Base-by-base conservation (phyloP, 2,113 vertebrate species). In the Platysternon megacephalum region DNA sequence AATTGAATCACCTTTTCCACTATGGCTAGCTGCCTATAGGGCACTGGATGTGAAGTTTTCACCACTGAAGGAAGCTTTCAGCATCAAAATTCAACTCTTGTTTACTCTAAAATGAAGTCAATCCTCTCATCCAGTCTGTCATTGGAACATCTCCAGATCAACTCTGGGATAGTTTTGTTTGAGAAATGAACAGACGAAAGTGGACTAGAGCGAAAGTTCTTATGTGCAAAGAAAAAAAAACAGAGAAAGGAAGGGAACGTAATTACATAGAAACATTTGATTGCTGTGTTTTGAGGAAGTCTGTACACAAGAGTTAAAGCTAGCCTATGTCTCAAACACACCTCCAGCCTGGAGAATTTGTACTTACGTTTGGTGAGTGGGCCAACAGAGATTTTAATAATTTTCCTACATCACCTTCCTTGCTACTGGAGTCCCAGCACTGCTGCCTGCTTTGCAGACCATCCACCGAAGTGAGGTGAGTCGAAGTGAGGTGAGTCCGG, bases 41-140 rank as follows among this genome's bases (percentile, higher is more conserved):
- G 35, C 72, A 82, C 32, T 5, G 12, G 0, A 53, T 6, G 22
- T 1, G 8, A 26, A 0, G 0, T 22, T 49, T 14, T 39, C 78
- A 29, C 13, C 44, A 13, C n/a, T 21, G 13, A 68, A 52, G n/a
- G 3, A 24, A 55, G 22, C 35, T 55, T 82, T 46, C 81, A 74
- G 82, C 84, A 72, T 13, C 44, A n/a, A 21, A 42, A 52, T 17
- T 14, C 3, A 24, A 68, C 16, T 85, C 12, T 49, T 88, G 24
- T 79, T 83, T 3, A 7, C 39, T 9, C 2, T 78, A 11, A 78
- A 79, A 76, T 26, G 3, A 76, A 76, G 39, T 76, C 42, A 76
- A 12, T 44, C 11, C 24, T 68, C 35, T 76, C 39, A 76, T 10
- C 39, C 21, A 26, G 39, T 76, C 39, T 42, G 42, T 80, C 83